Evolutionary conservation across 2,113 vertebrate genomes (phyloP).

Genomic region (Tupaia chinensis): DNA sequence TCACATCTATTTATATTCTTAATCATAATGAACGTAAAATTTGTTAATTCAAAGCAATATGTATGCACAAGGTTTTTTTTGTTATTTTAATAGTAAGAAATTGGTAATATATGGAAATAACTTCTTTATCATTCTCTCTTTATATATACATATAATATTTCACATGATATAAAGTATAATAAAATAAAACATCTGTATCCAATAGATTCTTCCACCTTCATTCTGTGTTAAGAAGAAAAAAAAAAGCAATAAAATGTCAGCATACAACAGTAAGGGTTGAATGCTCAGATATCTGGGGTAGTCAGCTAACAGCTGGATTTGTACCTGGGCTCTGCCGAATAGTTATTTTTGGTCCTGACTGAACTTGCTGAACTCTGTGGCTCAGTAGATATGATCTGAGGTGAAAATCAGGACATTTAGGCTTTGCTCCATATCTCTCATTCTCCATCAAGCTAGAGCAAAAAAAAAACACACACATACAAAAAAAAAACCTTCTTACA

Average conservation of each 20-base stretch:
- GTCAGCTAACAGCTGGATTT: neutral
- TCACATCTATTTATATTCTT: neutral
- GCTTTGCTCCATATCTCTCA: neutral
- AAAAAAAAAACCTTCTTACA: neutral
- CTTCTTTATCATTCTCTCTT: neutral
- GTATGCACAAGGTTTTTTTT: neutral
- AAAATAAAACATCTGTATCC: neutral
- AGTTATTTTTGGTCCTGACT: neutral
- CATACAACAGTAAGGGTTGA: neutral
- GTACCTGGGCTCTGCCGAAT: neutral
- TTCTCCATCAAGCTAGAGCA: neutral
- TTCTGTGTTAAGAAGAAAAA: neutral
- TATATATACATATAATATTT: neutral
- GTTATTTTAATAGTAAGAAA: neutral
- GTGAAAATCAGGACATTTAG: neutral
- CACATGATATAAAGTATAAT: neutral
- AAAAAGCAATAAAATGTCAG: neutral
- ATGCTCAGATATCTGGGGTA: neutral
- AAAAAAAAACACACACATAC: too few relatives aligned
- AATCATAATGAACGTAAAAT: neutral
- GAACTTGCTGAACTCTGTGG: neutral
- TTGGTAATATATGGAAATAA: neutral
- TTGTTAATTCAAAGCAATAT: slow-evolving; percentile 31
- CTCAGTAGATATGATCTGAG: neutral
- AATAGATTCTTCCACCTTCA: neutral